Conservation (phyloP, 2,888 invertebrate species). For the Crematogaster levior region DNA sequence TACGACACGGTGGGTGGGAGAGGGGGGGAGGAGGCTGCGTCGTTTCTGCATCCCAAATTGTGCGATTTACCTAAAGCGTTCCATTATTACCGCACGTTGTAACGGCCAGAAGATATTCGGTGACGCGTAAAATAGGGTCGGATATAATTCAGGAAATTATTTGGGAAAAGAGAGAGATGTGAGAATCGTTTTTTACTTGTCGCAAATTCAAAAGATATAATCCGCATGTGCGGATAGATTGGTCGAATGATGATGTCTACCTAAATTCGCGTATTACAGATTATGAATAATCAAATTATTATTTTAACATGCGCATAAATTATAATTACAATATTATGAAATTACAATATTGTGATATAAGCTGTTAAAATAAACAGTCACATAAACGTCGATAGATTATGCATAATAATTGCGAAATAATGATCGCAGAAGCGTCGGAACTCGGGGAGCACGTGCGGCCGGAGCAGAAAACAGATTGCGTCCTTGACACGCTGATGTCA, state of each 20-base stretch:
- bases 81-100: slow-evolving; percentile 52
- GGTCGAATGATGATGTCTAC: neutral
- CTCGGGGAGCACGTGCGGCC: too few relatives aligned
- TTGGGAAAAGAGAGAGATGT: neutral
- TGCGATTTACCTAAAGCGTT: slow-evolving; percentile 54
- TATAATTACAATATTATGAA: neutral
- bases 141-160: slow-evolving; percentile 43
- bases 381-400: neutral
- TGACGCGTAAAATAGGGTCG: slow-evolving; percentile 38
- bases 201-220: neutral
- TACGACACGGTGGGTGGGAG: slow-evolving; percentile 35
- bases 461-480: slow-evolving; percentile 24
- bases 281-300: slow-evolving; percentile 10
- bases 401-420: neutral
- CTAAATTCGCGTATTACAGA: neutral
- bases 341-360: neutral
- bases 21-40: slow-evolving; percentile 16
- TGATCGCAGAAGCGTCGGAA: neutral
- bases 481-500: neutral
- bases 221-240: too few relatives aligned
- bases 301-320: neutral
- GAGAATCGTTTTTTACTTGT: neutral
- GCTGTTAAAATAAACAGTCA: neutral
- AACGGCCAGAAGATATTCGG: slow-evolving; percentile 31
- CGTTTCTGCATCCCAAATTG: slow-evolving; percentile 52